phyloP scores from a whole-genome alignment of 2,797 vertebrate genomes.

The Hafferia zeledoni region DNA sequence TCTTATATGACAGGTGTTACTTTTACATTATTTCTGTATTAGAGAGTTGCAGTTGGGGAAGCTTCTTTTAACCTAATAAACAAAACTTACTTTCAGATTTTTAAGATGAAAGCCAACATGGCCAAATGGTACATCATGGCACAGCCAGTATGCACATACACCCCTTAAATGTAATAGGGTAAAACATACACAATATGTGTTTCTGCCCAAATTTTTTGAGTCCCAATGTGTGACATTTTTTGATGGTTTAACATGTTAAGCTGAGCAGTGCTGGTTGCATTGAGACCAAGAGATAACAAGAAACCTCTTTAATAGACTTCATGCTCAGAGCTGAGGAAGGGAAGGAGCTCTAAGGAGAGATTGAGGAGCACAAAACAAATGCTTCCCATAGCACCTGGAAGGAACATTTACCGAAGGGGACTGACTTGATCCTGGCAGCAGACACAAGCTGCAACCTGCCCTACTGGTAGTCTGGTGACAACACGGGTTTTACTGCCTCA shows the following conservation, averaged over 20 bases:
- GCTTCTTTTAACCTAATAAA: neutral
- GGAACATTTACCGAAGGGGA: neutral
- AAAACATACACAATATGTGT: neutral
- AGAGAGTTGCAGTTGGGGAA: neutral
- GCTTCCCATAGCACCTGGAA: neutral
- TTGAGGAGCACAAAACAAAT: neutral
- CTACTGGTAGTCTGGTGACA: neutral
- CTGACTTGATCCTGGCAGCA: neutral
- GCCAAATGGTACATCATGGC: neutral
- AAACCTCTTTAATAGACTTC: neutral
- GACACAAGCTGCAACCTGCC: neutral
- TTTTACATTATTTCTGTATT: neutral
- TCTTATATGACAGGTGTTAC: neutral
- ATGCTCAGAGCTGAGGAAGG: neutral
- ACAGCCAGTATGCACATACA: neutral
- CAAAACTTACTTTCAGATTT: neutral
- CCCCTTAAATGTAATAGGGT: neutral
- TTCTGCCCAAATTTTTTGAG: neutral
- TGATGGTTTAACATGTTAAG: neutral
- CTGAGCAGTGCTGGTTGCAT: neutral
- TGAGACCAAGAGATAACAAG: neutral
- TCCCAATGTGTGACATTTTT: neutral
- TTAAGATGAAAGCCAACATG: neutral
- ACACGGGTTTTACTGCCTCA: neutral
- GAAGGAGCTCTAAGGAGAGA: neutral